Conservation (phyloP, 1,140 invertebrate species). For the Hesperophylax magnus region DNA sequence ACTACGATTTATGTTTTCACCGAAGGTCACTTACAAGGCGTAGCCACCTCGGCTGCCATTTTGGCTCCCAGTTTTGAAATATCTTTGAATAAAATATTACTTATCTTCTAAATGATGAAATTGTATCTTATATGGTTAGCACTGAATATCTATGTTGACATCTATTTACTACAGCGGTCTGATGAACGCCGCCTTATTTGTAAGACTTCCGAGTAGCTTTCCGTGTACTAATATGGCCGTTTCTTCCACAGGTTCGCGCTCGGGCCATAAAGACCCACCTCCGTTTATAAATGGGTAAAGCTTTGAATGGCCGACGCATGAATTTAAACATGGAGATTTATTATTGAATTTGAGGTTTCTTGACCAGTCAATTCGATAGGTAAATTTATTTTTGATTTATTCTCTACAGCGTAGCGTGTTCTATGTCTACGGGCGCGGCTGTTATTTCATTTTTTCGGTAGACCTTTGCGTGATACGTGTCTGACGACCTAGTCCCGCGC, state of each 20-base stretch:
- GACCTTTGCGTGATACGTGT: neutral
- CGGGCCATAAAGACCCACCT: neutral
- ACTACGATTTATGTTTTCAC: no score
- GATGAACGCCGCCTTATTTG: neutral
- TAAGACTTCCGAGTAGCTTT: neutral
- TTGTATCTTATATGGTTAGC: conserved; percentile 49
- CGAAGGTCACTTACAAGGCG: no score
- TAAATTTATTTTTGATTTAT: conserved; percentile 21
- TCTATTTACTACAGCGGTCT: conserved; percentile 55
- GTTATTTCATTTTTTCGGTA: neutral
- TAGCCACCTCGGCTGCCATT: neutral
- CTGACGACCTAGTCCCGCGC: neutral
- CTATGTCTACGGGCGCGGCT: neutral
- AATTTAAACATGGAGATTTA: neutral
- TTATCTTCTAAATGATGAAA: conserved; percentile 45
- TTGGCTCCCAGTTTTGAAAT: neutral
- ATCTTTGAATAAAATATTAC: neutral
- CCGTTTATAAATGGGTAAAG: conserved; percentile 18
- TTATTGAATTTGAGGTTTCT: conserved; percentile 30
- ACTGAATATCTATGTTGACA: conserved; percentile 49
- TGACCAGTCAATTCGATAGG: conserved; percentile 31
- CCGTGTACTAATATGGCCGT: neutral
- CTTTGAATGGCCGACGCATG: conserved; percentile 33
- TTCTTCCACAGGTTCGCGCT: conserved; percentile 30
- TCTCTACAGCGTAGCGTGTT: conserved; percentile 14